These are phyloP conservation scores for Sitobion miscanthi DNA, from an alignment of 1,140 invertebrate genomes.

Conservation along the genomic window DNA sequence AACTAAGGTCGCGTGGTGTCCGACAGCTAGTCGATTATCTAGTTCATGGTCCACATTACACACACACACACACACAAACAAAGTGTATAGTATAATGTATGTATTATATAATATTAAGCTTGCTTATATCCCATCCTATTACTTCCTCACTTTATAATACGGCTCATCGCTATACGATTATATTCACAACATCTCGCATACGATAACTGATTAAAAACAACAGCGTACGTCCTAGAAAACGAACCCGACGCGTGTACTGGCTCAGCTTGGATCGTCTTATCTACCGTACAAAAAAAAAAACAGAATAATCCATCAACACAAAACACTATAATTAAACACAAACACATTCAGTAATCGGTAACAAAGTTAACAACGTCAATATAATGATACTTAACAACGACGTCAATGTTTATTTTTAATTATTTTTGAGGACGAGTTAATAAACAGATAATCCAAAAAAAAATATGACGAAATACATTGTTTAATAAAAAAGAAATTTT, in stretches of 20 bases:
- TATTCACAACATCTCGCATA: background rate
- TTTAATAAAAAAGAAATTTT: background rate
- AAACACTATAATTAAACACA: slow-evolving; percentile 33
- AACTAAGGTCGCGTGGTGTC: background rate
- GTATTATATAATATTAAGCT: background rate
- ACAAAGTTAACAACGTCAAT: slow-evolving; percentile 1
- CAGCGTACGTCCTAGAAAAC: background rate
- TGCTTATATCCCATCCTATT: background rate
- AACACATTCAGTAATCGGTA: background rate
- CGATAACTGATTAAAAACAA: slow-evolving; percentile 3
- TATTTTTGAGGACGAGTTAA: slow-evolving; percentile 15
- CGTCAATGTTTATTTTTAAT: slow-evolving; percentile 37
- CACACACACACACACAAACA: background rate
- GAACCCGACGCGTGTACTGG: background rate
- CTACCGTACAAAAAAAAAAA: background rate
- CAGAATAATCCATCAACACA: background rate
- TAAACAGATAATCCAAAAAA: background rate
- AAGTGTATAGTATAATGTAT: background rate
- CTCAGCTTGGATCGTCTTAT: background rate
- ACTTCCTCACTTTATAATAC: background rate
- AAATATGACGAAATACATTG: background rate
- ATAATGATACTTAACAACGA: background rate
- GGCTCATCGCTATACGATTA: background rate
- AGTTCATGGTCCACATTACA: background rate
- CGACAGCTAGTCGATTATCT: background rate